These are phyloP conservation scores for Coendou prehensilis DNA, from an alignment of 2,797 vertebrate species.

Conservation along the genomic window DNA sequence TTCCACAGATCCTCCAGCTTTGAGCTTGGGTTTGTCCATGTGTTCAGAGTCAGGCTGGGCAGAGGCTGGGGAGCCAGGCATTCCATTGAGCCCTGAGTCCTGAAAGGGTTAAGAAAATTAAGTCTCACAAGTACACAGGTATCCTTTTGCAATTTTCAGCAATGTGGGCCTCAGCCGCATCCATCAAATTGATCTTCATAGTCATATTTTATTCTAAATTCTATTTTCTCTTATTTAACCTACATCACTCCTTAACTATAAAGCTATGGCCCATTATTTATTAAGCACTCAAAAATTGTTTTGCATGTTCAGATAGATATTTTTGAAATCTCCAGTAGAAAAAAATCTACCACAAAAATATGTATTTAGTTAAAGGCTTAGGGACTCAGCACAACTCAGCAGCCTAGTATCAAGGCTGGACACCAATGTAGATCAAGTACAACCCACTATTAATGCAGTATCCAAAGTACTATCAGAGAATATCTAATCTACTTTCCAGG, in stretches of 20 bases:
- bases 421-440: background rate
- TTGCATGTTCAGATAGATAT: background rate
- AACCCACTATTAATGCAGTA: background rate
- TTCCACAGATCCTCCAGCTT: conserved; percentile 98
- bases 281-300: background rate
- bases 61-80: conserved; percentile 92
- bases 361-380: background rate
- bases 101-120: conserved; percentile 79
- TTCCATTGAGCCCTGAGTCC: conserved; percentile 94
- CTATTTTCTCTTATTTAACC: background rate
- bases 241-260: background rate
- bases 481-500: background rate
- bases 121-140: background rate
- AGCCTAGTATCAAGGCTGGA: background rate
- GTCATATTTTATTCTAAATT: background rate
- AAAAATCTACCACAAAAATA: background rate
- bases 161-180: background rate
- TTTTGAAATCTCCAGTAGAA: background rate
- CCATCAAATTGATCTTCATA: background rate
- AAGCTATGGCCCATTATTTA: background rate
- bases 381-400: background rate
- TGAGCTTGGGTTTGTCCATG: conserved; percentile 97
- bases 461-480: background rate
- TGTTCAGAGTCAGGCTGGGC: conserved; percentile 92
- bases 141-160: background rate